Evolutionary conservation across 2,113 vertebrate genomes (phyloP), one percentile per base, ranked within the genome.

Genomic region (Oryzias javanicus): DNA sequence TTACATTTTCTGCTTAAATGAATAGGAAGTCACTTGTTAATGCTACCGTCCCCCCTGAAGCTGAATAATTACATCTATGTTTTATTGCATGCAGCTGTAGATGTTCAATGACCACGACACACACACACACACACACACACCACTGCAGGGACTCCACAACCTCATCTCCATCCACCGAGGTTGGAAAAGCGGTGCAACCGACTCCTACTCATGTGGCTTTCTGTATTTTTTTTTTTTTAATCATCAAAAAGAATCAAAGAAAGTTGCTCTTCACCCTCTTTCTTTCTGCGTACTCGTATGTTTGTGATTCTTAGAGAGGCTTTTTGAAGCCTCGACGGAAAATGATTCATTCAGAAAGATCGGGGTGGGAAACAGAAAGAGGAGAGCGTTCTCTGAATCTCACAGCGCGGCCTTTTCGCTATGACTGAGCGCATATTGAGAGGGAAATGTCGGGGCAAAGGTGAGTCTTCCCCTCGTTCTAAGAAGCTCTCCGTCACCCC

Each of bases 251-350:
- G 18, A 49, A 42, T 78, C 27, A 46, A 7, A 67, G 48, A 69
- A 69, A 65, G 47, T 16, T 13, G 42, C 61, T 27, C 67, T 49
- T 55, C 53, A 22, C 35, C 60, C 68, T 74, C 61, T 50, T 49
- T 29, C 42, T 48, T 79, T 86, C 86, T 84, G 14, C 55, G 82
- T 83, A 83, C 64, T 29, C 17, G 20, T 42, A 69, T 58, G 29
- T 55, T 25, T 17, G 27, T 59, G 59, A 65, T 91, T 91, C 90
- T 87, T 91, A 87, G 88, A 89, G 86, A 89, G 88, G 69, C 82
- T 77, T 79, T 22, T 74, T 73, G 61, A 81, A 70, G 55, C 18
- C 25, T 68, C 58, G 64, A 64, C 1, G 67, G 73, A 75, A 88
- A 76, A 75, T 79, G 79, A 86, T 79, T 91, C 86, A 89, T 89